Evolutionary conservation across 1,140 invertebrate species (phyloP), one percentile per base, ranked within the genome.

Genomic region (Anoplophora glabripennis): DNA sequence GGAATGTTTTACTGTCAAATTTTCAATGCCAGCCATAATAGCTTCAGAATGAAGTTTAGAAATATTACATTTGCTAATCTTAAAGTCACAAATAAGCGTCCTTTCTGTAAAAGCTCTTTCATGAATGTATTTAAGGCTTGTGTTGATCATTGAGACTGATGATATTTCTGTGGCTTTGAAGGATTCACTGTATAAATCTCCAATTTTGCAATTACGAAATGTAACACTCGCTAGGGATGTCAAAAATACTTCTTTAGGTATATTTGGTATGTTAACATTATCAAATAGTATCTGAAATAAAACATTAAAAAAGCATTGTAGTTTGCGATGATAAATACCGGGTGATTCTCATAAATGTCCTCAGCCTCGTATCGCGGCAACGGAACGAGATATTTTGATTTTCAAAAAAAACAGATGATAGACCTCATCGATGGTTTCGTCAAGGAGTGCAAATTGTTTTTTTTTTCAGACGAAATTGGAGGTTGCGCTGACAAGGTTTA

Each of bases 151-250:
- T 53, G 76, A 76, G 3, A 90, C 79, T 41, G 78, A 77, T 58
- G 80, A 79, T 48, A 88, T 84, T 28, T 79, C 79, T 57, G 83
- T 81, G 0, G 86, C 83, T 37, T 79, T 81, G 67, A 90, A 89
- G 1, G 87, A 86, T 7, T 84, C 78, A 34, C 78, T 72, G 1
- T 77, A 75, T 12, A 90, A 81, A 1, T 72, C 75, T 17, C 76
- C 72, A 1, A 86, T 81, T 59, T 76, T 74, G 11, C 84, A 79
- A 53, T 81, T 75, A 35, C 79, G 76, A 71, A 90, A 80, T 10
- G 74, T 75, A 37, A 90, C 78, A 45, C 83, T 80, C 0, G 83
- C 82, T 7, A 83, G 78, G 1, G 80, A 81, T 1, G 86, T 86
- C 28, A 83, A 81, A 63, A 90, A 90, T 0, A 84, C 80, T 48